Percentiles rank a stretch among this genome's conserved stretches.
Evolutionary conservation across 2,113 vertebrate species (phyloP).

Genomic region (Scalopus aquaticus): DNA sequence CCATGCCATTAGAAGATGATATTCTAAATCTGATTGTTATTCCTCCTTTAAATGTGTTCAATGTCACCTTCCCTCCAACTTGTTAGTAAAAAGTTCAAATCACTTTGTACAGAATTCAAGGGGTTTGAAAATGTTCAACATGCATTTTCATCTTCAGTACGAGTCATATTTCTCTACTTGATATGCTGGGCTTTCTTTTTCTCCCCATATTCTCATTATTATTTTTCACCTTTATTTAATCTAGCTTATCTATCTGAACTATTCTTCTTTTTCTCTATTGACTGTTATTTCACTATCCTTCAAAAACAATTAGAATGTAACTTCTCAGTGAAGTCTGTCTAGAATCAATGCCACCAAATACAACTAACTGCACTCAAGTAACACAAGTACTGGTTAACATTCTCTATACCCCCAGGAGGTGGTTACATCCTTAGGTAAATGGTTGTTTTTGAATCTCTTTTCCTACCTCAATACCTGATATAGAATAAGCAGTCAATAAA

Average conservation of each 20-base stretch:
- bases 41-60: background rate
- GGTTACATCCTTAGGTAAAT: background rate
- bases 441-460: background rate
- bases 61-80: background rate
- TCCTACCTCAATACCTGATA: background rate
- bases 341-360: background rate
- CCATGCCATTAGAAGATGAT: background rate
- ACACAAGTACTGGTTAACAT: background rate
- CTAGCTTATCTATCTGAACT: background rate
- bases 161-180: constrained; percentile 7
- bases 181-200: background rate
- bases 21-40: constrained; percentile 41
- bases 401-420: background rate
- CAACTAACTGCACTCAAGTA: background rate
- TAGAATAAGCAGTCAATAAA: background rate
- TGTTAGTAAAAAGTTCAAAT: constrained; percentile 1
- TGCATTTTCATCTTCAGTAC: constrained; percentile 7
- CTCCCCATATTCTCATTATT: constrained; percentile 30
- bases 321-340: background rate
- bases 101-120: background rate
- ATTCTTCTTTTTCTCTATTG: background rate
- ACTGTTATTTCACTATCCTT: background rate
- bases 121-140: background rate
- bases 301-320: background rate
- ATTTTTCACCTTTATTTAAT: background rate